Percentiles rank a stretch among this genome's conserved stretches.
These are phyloP conservation scores for Kryptopterus vitreolus DNA, from an alignment of 2,797 vertebrate genomes.

Conservation along the genomic window DNA sequence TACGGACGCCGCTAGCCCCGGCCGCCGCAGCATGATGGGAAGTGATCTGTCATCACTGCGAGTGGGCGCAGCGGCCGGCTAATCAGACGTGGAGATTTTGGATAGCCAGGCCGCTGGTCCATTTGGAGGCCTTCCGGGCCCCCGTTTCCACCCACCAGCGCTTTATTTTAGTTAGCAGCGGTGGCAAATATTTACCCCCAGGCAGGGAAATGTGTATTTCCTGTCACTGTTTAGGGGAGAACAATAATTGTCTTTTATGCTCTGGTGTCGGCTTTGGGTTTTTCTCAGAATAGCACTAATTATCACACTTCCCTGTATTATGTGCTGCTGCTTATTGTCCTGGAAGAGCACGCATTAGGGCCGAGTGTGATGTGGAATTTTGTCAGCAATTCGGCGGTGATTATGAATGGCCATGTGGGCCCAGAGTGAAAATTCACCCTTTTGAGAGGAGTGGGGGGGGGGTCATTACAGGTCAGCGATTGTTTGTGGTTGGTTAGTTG, in stretches of 20 bases:
- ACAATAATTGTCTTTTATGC: conserved; percentile 76
- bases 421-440: neutral
- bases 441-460: no score
- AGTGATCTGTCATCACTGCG: conserved; percentile 72
- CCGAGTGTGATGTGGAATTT: conserved; percentile 33
- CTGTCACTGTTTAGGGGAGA: conserved; percentile 66
- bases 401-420: neutral
- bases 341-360: conserved; percentile 42
- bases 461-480: conserved; percentile 18
- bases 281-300: conserved; percentile 77
- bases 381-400: neutral
- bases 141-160: conserved; percentile 55
- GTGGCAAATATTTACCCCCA: conserved; percentile 75
- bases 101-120: conserved; percentile 33
- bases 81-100: conserved; percentile 68
- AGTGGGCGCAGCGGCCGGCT: conserved; percentile 68
- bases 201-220: conserved; percentile 77
- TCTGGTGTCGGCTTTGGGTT: conserved; percentile 46
- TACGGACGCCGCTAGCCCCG: conserved; percentile 52
- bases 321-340: conserved; percentile 68
- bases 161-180: conserved; percentile 72
- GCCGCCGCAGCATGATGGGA: conserved; percentile 70
- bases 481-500: conserved; percentile 23
- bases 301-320: conserved; percentile 86
- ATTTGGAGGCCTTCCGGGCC: conserved; percentile 62